Percentiles rank a stretch among this genome's conserved stretches.
phyloP scores from a whole-genome alignment of 2,888 invertebrate genomes.

The Nasonia oneida region DNA sequence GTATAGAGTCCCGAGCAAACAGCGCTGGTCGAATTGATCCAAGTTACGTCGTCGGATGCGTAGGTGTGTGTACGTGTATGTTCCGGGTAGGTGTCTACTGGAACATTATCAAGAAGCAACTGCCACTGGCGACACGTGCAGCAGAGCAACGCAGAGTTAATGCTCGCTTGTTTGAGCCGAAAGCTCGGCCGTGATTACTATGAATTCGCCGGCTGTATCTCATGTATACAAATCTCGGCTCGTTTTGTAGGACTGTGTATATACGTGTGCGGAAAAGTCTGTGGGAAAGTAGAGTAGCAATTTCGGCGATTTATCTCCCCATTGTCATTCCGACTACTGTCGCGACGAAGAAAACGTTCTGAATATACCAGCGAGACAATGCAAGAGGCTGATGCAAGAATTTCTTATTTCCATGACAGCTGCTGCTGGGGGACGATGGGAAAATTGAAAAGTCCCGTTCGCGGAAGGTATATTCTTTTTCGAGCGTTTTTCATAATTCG shows the following conservation, averaged over 20 bases:
- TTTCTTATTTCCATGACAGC: background rate
- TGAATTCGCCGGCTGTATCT: constrained; percentile 27
- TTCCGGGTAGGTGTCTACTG: background rate
- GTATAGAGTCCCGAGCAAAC: background rate
- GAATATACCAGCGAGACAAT: background rate
- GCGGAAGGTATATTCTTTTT: background rate
- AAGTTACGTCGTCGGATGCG: background rate
- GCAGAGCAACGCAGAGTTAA: constrained; percentile 17
- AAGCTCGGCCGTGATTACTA: constrained; percentile 26
- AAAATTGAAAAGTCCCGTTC: background rate
- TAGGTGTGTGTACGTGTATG: background rate
- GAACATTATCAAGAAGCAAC: constrained; percentile 45
- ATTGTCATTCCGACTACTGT: constrained; percentile 4
- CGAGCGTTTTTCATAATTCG: background rate
- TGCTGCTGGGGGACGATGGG: background rate
- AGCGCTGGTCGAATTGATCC: constrained; percentile 4
- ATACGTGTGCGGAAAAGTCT: background rate
- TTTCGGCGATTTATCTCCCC: background rate
- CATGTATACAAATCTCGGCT: constrained; percentile 33
- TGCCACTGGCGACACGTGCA: background rate
- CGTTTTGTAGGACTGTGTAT: background rate
- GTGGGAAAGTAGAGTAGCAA: background rate
- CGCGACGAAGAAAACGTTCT: constrained; percentile 1
- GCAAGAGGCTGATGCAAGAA: background rate
- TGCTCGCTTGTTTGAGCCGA: constrained; percentile 44